Conservation (phyloP, 2,888 invertebrate genomes). For the Ectobius pallidus region DNA sequence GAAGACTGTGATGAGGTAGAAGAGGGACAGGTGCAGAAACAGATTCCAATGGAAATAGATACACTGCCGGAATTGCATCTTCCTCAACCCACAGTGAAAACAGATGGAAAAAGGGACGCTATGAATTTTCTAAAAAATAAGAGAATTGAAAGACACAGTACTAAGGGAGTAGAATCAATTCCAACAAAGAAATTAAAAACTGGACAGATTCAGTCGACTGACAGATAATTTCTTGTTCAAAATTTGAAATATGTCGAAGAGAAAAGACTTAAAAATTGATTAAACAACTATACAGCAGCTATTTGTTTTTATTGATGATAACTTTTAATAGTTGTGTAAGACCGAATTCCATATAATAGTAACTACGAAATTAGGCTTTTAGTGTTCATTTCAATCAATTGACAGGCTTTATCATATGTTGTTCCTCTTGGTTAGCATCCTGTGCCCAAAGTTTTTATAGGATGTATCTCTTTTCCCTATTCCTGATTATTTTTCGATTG, state of each 20-base stretch:
- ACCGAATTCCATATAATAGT: background rate
- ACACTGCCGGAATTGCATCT: background rate
- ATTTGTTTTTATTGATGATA: background rate
- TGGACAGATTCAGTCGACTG: constrained; percentile 7
- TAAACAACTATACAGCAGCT: background rate
- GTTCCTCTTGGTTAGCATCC: too few species aligned
- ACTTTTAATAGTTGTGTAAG: background rate
- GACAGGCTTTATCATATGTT: too few species aligned
- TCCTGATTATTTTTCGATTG: too few species aligned
- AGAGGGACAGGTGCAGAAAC: background rate
- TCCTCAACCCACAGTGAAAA: too few species aligned
- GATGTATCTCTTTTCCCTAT: too few species aligned
- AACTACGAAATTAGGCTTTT: background rate
- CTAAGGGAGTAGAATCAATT: background rate
- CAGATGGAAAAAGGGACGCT: constrained; percentile 11
- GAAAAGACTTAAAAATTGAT: too few species aligned
- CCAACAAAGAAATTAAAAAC: constrained; percentile 22
- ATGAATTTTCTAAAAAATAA: constrained; percentile 24
- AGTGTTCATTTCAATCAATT: background rate
- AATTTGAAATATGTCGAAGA: too few species aligned
- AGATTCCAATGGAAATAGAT: background rate
- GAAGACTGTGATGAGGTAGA: constrained; percentile 13
- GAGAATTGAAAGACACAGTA: constrained; percentile 29
- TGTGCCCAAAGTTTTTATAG: too few species aligned
- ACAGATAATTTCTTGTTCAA: constrained; percentile 20